Conservation (phyloP, 2,113 vertebrate genomes). For the Bubalus kerabau region DNA sequence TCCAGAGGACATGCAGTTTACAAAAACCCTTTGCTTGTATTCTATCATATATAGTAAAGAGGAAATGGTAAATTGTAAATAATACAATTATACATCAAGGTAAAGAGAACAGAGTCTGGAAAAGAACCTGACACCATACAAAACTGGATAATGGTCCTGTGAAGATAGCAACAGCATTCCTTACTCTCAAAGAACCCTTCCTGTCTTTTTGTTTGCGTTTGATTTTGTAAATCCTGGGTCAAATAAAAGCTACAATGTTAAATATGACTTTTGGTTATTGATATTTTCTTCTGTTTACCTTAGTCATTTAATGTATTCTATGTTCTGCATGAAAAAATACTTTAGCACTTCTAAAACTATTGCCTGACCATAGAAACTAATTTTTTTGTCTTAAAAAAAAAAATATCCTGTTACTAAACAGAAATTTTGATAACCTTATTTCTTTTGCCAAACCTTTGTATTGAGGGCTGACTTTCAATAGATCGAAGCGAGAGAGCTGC, state of each 20-base stretch:
- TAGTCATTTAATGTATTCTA: background rate
- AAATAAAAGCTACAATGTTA: slow-evolving; percentile 51
- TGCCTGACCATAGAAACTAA: background rate
- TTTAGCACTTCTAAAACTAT: background rate
- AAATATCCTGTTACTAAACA: background rate
- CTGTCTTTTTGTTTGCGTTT: no score
- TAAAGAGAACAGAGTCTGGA: no score
- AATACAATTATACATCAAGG: no score
- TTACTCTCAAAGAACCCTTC: no score
- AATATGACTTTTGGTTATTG: background rate
- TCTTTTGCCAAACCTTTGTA: background rate
- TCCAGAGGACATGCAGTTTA: no score
- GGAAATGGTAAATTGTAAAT: no score
- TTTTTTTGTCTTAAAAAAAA: background rate
- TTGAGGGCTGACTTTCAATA: background rate
- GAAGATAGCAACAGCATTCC: no score
- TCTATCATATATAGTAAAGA: no score
- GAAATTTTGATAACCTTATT: background rate
- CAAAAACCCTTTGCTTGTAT: no score
- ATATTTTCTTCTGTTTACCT: background rate
- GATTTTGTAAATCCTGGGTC: no score
- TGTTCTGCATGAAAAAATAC: background rate
- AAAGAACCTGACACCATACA: no score
- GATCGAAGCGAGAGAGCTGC: background rate
- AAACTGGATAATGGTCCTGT: no score